These are phyloP conservation scores for Mellilla xanthometata DNA, from an alignment of 2,888 invertebrate species.

Conservation along the genomic window DNA sequence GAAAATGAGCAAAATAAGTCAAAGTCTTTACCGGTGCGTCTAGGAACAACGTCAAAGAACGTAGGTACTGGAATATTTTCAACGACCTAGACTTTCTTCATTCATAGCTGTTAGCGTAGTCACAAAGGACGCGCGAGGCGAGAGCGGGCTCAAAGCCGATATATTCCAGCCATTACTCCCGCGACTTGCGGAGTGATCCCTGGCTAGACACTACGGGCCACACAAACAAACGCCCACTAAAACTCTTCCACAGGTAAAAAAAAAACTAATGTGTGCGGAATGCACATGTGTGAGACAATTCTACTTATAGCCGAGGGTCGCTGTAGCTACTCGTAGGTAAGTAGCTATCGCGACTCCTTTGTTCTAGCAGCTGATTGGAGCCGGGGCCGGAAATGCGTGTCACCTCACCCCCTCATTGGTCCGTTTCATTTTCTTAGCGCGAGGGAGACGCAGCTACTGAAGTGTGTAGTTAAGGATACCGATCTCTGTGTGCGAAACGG, in stretches of 20 bases:
- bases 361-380: constrained; percentile 84
- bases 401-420: constrained; percentile 83
- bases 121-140: constrained; percentile 49
- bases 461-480: constrained; percentile 77
- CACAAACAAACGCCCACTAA: constrained; percentile 70
- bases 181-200: constrained; percentile 65
- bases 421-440: constrained; percentile 81
- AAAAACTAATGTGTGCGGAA: constrained; percentile 51
- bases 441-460: constrained; percentile 77
- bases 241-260: constrained; percentile 65
- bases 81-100: constrained; percentile 42
- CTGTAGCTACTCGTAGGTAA: constrained; percentile 77
- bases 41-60: constrained; percentile 23
- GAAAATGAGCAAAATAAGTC: constrained; percentile 28
- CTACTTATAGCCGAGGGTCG: constrained; percentile 66
- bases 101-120: constrained; percentile 46
- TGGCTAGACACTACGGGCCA: constrained; percentile 62
- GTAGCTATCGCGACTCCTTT: constrained; percentile 81
- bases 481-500: constrained; percentile 70
- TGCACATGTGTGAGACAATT: constrained; percentile 62
- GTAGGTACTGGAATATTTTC: constrained; percentile 35
- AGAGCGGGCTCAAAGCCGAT: constrained; percentile 56
- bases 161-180: constrained; percentile 62
- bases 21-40: constrained; percentile 16
- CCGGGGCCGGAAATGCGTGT: constrained; percentile 82